Conservation (phyloP, 2,888 invertebrate species). For the Conus canariensis region DNA sequence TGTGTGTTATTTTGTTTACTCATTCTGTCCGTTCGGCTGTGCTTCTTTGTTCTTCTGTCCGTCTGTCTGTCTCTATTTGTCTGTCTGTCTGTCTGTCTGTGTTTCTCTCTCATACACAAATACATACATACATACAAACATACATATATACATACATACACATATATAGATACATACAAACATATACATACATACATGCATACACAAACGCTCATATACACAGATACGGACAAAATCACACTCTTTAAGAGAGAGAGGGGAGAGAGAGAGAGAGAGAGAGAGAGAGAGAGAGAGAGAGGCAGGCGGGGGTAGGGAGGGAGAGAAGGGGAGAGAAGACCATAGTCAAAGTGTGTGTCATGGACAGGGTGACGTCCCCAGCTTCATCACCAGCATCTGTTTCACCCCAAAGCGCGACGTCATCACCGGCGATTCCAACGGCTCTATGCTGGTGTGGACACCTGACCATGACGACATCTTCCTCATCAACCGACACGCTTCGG, state of each 20-base stretch:
- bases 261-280: too few relatives aligned
- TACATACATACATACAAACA: too few relatives aligned
- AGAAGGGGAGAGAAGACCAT: not conserved
- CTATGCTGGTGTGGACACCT: constrained; percentile 49
- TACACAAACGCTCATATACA: too few relatives aligned
- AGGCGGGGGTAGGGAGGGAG: not conserved
- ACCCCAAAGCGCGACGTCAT: constrained; percentile 49
- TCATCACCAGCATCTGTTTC: constrained; percentile 49
- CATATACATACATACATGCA: too few relatives aligned
- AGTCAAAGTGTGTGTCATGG: too few relatives aligned
- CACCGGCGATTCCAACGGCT: constrained; percentile 50
- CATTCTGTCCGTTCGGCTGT: too few relatives aligned
- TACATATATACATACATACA: too few relatives aligned
- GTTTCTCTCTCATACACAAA: too few relatives aligned
- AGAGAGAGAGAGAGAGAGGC: not conserved
- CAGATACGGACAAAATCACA: too few relatives aligned
- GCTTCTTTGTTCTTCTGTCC: not conserved
- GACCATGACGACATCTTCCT: constrained; percentile 48
- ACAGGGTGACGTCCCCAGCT: constrained; percentile 49
- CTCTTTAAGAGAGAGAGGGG: not conserved
- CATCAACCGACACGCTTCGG: constrained; percentile 39
- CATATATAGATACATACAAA: not conserved
- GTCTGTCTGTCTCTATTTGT: not conserved
- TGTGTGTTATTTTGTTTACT: not conserved
- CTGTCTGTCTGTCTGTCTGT: not conserved